phyloP scores from a whole-genome alignment of 2,797 vertebrate species.

The Chaetophractus vellerosus region DNA sequence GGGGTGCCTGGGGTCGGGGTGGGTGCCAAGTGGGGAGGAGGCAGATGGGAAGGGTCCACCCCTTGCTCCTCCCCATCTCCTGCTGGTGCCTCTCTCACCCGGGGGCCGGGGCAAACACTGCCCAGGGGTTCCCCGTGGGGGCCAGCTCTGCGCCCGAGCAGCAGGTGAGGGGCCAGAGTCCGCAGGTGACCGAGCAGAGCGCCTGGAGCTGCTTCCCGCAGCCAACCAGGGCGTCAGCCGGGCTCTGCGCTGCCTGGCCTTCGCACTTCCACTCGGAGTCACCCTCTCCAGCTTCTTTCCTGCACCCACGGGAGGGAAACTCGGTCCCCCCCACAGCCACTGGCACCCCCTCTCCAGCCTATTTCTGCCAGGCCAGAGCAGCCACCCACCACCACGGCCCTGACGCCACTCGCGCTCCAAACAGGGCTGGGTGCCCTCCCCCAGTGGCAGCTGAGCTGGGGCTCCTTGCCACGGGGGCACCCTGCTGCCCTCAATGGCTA shows the following conservation, averaged over 20 bases:
- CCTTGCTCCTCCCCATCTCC: not conserved
- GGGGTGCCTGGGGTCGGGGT: conserved; percentile 91
- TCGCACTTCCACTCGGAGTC: not conserved
- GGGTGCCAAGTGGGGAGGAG: conserved; percentile 85
- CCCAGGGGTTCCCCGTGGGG: not conserved
- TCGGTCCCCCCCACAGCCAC: not conserved
- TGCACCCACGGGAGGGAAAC: not conserved
- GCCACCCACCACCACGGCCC: not conserved
- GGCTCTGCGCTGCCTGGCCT: not conserved
- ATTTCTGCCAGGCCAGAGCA: not conserved
- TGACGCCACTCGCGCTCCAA: not conserved
- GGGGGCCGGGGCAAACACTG: not conserved
- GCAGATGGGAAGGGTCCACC: not conserved
- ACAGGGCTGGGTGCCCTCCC: not conserved
- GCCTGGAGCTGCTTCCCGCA: not conserved
- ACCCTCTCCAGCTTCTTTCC: not conserved
- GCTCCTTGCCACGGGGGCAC: too few species aligned
- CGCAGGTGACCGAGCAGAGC: not conserved
- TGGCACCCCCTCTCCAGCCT: not conserved
- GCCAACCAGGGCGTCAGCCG: rapidly evolving
- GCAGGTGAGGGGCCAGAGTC: not conserved
- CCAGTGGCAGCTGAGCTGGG: not conserved
- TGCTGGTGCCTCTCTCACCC: conserved; percentile 57
- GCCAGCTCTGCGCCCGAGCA: conserved; percentile 21
- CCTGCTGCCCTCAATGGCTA: not conserved